Conservation (phyloP, 2,113 vertebrate species). For the Forbesichthys agassizii region DNA sequence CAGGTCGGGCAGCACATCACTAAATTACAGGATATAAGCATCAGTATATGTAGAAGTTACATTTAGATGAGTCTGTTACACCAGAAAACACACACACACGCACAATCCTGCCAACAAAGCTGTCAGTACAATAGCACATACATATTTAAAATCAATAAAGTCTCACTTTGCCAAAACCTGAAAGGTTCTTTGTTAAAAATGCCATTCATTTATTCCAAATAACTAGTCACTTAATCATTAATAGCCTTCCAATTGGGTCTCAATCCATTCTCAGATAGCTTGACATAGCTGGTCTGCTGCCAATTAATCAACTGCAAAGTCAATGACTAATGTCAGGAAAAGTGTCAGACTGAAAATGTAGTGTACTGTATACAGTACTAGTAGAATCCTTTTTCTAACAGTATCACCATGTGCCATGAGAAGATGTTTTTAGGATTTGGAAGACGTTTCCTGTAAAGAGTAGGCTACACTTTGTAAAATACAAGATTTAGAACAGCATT, state of each 20-base stretch:
- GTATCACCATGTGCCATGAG: neutral
- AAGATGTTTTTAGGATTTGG: no score
- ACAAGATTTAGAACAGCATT: no score
- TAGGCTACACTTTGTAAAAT: no score
- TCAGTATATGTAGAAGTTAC: neutral
- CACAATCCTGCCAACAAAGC: neutral
- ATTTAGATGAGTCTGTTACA: constrained; percentile 6
- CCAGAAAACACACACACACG: neutral
- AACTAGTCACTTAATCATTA: neutral
- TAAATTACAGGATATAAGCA: no score
- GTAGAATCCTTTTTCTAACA: neutral
- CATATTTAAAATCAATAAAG: neutral
- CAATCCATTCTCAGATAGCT: neutral
- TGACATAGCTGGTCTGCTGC: neutral
- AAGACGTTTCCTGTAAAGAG: no score
- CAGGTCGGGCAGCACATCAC: no score
- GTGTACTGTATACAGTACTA: neutral
- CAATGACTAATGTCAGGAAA: neutral
- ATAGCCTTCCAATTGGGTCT: neutral
- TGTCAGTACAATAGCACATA: neutral
- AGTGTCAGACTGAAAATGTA: neutral
- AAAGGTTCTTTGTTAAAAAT: neutral
- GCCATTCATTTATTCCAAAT: neutral
- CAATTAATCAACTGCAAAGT: neutral
- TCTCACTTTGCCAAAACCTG: neutral